Evolutionary conservation across 2,113 vertebrate species (phyloP).

Genomic region (Suricata suricatta): DNA sequence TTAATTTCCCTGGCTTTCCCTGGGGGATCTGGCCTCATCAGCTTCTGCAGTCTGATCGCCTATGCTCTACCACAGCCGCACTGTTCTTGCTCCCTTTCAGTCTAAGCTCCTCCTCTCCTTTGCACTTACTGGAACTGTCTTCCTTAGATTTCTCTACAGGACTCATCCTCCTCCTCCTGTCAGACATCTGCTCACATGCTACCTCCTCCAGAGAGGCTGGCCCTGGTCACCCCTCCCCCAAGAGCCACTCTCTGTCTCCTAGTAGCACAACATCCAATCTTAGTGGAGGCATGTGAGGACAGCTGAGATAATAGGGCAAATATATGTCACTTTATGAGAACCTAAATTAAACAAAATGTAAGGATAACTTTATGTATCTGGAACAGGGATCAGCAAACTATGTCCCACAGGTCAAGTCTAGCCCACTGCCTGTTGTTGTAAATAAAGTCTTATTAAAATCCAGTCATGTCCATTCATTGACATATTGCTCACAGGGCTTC

Average conservation of each 20-base stretch:
- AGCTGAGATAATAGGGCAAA: neutral
- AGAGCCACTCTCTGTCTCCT: neutral
- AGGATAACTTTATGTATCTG: neutral
- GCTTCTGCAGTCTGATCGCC: neutral
- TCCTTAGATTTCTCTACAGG: neutral
- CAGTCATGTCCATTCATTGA: neutral
- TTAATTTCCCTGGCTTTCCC: neutral
- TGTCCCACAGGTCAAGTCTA: neutral
- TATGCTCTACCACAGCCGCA: no score
- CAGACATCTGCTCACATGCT: neutral
- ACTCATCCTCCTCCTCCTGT: neutral
- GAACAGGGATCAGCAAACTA: neutral
- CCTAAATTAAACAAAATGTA: neutral
- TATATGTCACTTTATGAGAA: neutral
- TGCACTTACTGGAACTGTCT: neutral
- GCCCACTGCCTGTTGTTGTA: neutral
- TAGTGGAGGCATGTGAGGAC: neutral
- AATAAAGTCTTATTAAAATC: constrained; percentile 6
- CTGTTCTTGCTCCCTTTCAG: neutral
- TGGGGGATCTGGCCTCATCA: neutral
- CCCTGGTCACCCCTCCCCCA: neutral
- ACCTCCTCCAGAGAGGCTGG: neutral
- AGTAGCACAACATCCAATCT: neutral
- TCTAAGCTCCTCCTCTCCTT: neutral
- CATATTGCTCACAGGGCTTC: neutral